Percentiles rank a stretch among this genome's conserved stretches.
Evolutionary conservation across 2,113 vertebrate genomes (phyloP).

Genomic region (Calypte anna): DNA sequence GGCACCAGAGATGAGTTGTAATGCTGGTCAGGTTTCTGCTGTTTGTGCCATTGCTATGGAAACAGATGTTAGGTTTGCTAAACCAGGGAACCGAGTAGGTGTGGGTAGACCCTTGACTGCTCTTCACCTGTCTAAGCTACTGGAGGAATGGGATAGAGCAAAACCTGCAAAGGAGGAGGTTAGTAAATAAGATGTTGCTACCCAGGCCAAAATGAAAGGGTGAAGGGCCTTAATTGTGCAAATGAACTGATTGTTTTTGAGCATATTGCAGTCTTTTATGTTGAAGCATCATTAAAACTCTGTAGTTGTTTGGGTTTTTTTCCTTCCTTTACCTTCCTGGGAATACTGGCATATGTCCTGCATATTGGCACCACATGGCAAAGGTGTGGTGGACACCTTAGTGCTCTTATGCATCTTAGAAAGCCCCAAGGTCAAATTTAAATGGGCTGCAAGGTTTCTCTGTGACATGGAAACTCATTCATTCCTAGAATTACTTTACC

Average conservation of each 20-base stretch:
- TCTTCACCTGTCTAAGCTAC: neutral
- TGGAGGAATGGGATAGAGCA: neutral
- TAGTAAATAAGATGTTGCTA: neutral
- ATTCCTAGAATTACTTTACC: neutral
- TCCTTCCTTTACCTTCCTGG: neutral
- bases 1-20: neutral
- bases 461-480: fast-evolving
- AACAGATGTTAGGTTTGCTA: neutral
- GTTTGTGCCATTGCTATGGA: constrained; percentile 21
- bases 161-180: neutral
- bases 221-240: neutral
- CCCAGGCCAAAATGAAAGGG: neutral
- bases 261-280: neutral
- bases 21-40: neutral
- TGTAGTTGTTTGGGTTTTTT: neutral
- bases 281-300: neutral
- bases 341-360: neutral
- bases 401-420: neutral
- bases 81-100: neutral
- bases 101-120: neutral
- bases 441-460: neutral
- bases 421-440: neutral
- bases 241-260: neutral
- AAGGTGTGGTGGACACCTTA: neutral
- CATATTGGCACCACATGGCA: neutral